These are phyloP conservation scores for Hippocampus comes DNA, from an alignment of 2,113 vertebrate species.

Conservation along the genomic window DNA sequence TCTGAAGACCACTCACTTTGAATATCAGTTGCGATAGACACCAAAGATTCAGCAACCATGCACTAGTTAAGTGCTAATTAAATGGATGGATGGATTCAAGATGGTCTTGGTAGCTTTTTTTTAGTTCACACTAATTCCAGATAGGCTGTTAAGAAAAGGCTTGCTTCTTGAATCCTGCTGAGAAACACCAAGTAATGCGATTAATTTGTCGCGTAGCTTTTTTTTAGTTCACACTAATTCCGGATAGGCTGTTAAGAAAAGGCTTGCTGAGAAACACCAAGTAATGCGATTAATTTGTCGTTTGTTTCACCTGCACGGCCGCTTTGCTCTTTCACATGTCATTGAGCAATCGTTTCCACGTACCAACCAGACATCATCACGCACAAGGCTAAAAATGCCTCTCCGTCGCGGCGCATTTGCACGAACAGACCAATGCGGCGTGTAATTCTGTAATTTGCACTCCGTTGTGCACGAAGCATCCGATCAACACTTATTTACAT, in stretches of 20 bases:
- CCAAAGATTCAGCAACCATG: neutral
- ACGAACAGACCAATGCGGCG: slow-evolving; percentile 6
- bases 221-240: neutral
- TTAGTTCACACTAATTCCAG: neutral
- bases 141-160: neutral
- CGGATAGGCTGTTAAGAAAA: neutral
- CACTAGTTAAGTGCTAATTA: neutral
- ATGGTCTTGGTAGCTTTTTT: neutral
- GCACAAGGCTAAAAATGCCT: slow-evolving; percentile 29
- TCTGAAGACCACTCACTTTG: neutral
- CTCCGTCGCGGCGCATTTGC: slow-evolving; percentile 15
- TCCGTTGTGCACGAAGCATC: neutral
- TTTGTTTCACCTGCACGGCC: slow-evolving; percentile 9
- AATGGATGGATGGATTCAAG: neutral
- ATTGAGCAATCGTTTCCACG: slow-evolving; percentile 42
- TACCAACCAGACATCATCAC: slow-evolving; percentile 33
- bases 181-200: neutral
- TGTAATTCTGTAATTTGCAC: slow-evolving; percentile 44
- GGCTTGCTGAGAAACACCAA: neutral
- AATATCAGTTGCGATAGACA: neutral
- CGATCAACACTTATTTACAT: neutral
- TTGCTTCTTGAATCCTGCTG: neutral
- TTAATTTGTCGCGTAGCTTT: too few relatives aligned
- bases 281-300: neutral
- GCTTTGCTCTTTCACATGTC: slow-evolving; percentile 32